Evolutionary conservation across 92 coral and sea anemone species (phyloP), one percentile per base, ranked within the genome.

Genomic region (Palythoa caribaeorum): DNA sequence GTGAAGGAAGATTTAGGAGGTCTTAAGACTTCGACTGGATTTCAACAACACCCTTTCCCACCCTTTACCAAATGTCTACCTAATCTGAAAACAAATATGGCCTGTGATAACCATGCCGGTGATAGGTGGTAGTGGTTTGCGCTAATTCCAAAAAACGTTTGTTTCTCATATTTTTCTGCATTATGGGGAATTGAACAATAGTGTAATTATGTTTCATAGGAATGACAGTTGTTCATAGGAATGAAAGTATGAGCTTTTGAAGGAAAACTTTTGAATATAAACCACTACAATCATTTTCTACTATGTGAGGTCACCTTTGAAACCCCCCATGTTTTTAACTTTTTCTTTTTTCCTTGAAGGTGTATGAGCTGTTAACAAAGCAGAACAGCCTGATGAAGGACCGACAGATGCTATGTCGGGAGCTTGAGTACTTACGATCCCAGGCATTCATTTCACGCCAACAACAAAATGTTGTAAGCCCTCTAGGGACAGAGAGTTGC

Each of bases 381-480:
- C 95, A 96, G 80, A 95, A 92, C 77, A 79, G 88, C 36, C 73
- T 96, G 76, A 89, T 96, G 96, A 91, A 91, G 68, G 99, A 96
- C 85, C 87, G 99, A 38, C 97, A 96, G 77, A 84, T 84, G 78
- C 48, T 96, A 73, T 90, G 97, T 54, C 92, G 89, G 38, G 97
- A 96, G 63, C 87, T 96, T 3, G 99, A 96, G 76, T 95, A 84
- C 86, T 80, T 94, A 84, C 90, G 96, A 40, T 92, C 90, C 73
- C 96, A 93, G 78, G 66, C 87, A 80, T 78, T 93, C 21, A 87
- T 88, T 84, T 87, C 92, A 62, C 89, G 87, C 12, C 60, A 71
- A 44, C 86, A 90, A 47, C 92, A 87, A 16, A 92, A 53, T 37
- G 87, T 79, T 73, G 89, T 91, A 70, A 93, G 90, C 55, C 95